Evolutionary conservation across 2,888 invertebrate genomes (phyloP).

Genomic region (Caenorhabditis becei): DNA sequence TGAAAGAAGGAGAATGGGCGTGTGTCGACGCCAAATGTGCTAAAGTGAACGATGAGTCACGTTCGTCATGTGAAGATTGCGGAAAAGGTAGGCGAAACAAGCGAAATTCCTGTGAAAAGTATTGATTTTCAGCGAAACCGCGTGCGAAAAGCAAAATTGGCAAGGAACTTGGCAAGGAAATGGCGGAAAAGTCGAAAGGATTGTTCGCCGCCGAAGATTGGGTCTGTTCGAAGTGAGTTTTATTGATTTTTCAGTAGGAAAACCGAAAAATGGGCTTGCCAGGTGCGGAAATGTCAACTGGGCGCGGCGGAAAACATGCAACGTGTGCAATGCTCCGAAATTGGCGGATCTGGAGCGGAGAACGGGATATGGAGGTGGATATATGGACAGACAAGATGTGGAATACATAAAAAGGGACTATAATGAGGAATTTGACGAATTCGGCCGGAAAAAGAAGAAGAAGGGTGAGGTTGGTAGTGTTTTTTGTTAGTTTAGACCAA

Average conservation of each 20-base stretch:
- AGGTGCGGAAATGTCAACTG: constrained; percentile 99
- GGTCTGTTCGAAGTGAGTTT: constrained; percentile 92
- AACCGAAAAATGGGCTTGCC: constrained; percentile 17
- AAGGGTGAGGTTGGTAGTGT: constrained; percentile 63
- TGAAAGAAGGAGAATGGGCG: constrained; percentile 83
- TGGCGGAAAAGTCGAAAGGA: constrained; percentile 93
- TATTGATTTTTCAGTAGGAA: constrained; percentile 67
- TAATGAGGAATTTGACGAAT: constrained; percentile 92
- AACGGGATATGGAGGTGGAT: constrained; percentile 83
- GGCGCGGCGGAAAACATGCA: constrained; percentile 96
- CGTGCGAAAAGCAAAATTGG: constrained; percentile 83
- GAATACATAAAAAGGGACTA: constrained; percentile 91
- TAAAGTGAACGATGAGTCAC: constrained; percentile 72
- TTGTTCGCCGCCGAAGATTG: constrained; percentile 98
- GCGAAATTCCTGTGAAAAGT: too few species aligned
- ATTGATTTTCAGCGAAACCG: constrained; percentile 81
- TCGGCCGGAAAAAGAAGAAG: constrained; percentile 79
- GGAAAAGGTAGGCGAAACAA: constrained; percentile 82
- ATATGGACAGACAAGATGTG: constrained; percentile 85
- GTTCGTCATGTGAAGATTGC: constrained; percentile 78
- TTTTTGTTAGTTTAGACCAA: not conserved
- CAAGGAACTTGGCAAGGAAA: constrained; percentile 97
- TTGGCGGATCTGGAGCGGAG: constrained; percentile 83
- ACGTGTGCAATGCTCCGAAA: constrained; percentile 98
- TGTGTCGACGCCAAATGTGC: constrained; percentile 83